phyloP scores from a whole-genome alignment of 2,113 vertebrate species.

The Gasterosteus aculeatus region DNA sequence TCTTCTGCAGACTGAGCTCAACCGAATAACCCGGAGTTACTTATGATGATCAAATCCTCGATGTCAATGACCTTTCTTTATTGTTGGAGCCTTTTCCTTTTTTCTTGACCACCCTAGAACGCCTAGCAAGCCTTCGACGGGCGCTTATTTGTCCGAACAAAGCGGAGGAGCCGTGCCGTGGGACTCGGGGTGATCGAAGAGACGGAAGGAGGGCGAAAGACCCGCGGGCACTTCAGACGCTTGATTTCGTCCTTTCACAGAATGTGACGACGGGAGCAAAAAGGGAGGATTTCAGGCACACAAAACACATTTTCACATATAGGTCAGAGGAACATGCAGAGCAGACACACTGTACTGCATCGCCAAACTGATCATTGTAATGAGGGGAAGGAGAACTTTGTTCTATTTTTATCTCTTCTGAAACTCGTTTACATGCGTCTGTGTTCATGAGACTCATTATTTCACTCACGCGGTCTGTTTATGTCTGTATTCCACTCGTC shows the following conservation, averaged over 20 bases:
- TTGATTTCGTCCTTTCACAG: slow-evolving; percentile 17
- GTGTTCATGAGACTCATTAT: not conserved
- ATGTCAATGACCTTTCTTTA: slow-evolving; percentile 6
- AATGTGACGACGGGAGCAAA: not conserved
- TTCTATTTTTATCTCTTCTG: not conserved
- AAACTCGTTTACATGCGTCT: not conserved
- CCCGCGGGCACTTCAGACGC: slow-evolving; percentile 3
- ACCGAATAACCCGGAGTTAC: not conserved
- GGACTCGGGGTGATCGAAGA: slow-evolving; percentile 28
- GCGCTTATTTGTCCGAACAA: slow-evolving; percentile 43
- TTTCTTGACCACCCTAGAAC: slow-evolving; percentile 13
- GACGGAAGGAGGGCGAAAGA: too few relatives aligned
- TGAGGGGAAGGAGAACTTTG: not conserved
- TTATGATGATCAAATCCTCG: not conserved
- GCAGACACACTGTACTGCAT: slow-evolving; percentile 2
- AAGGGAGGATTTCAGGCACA: slow-evolving; percentile 9
- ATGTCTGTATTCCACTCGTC: too few relatives aligned
- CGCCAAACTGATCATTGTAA: not conserved
- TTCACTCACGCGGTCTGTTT: too few relatives aligned
- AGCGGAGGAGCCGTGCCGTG: slow-evolving; percentile 22
- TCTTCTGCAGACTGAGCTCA: not conserved
- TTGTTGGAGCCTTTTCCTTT: not conserved
- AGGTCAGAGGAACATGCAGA: slow-evolving; percentile 23
- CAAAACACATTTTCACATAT: not conserved
- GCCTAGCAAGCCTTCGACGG: slow-evolving; percentile 31